These are phyloP conservation scores for Pyrrhosoma nymphula DNA, from an alignment of 2,888 invertebrate species.

Conservation along the genomic window DNA sequence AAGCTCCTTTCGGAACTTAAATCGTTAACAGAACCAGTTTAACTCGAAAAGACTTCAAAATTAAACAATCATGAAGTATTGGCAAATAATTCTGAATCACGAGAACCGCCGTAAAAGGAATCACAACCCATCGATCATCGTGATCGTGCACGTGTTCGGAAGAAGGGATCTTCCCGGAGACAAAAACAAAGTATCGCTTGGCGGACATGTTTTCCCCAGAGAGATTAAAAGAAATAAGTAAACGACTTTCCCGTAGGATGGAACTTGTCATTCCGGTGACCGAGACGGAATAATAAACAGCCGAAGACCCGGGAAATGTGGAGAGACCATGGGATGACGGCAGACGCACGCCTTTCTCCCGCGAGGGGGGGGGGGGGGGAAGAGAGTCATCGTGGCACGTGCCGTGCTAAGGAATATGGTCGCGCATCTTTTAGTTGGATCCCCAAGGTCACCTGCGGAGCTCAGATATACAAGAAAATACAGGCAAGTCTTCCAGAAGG, in stretches of 20 bases:
- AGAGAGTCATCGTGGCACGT: constrained; percentile 25
- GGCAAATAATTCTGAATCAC: neutral
- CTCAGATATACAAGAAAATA: neutral
- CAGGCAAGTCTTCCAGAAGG: neutral
- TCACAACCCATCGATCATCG: neutral
- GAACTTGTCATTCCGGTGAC: neutral
- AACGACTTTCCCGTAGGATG: neutral
- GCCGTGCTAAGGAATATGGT: constrained; percentile 1
- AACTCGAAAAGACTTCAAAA: neutral
- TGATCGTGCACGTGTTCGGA: neutral
- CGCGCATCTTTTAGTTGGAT: neutral
- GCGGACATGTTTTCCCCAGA: neutral
- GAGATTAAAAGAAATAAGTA: constrained; percentile 5
- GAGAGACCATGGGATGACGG: constrained; percentile 3
- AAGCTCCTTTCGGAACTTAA: neutral
- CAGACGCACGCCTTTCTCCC: neutral
- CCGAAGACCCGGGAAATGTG: neutral
- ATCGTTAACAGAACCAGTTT: neutral
- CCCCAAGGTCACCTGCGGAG: constrained; percentile 12
- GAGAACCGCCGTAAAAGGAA: neutral
- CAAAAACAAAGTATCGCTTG: neutral
- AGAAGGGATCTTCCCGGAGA: neutral
- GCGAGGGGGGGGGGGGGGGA: neutral
- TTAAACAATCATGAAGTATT: neutral
- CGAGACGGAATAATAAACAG: neutral